Evolutionary conservation across 2,113 vertebrate genomes (phyloP), one percentile per base, ranked within the genome.

Genomic region (Nansenia antarctica): DNA sequence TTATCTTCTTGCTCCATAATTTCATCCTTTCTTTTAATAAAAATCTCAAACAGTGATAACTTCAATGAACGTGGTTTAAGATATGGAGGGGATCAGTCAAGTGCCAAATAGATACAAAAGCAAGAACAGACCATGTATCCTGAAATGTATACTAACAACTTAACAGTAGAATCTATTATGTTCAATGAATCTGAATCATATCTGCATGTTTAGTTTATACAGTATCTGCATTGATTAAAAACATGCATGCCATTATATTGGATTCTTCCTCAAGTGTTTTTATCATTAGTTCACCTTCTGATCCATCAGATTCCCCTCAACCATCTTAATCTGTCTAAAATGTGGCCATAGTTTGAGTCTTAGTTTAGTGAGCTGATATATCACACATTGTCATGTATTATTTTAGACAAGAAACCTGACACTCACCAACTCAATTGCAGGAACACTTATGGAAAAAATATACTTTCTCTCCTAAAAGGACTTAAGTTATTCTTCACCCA

Each of bases 11-110:
- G n/a, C n/a, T n/a, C n/a, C n/a, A n/a, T n/a, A n/a, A n/a, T n/a
- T n/a, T 65, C 53, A 15, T 39, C 59, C 20, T 70, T 67, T 42
- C 57, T 79, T 78, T 73, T 64, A 11, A 22, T 7, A 9, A n/a
- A 73, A 57, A 67, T 72, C 65, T 71, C 58, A 47, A 52, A 67
- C 73, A 55, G 53, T 82, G 72, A 87, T 82, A 66, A 70, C 68
- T 68, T 74, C 45, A 18, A 37, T 47, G 49, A 67, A 34, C 58
- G 61, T 49, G 57, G 55, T 35, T 63, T 62, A 60, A 76, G 54
- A 57, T 55, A 31, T 26, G 15, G 59, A 58, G n/a, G 11, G 63
- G 66, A 57, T 74, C 57, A 79, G 39, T 70, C 67, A 69, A 39
- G 49, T 52, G 59, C 67, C 71, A 57, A 77, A 67, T 52, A 64